A percentile compares a stretch with the other conserved stretches of the same genome.
Conservation (phyloP, 1,140 invertebrate genomes). For the Physella acuta region DNA sequence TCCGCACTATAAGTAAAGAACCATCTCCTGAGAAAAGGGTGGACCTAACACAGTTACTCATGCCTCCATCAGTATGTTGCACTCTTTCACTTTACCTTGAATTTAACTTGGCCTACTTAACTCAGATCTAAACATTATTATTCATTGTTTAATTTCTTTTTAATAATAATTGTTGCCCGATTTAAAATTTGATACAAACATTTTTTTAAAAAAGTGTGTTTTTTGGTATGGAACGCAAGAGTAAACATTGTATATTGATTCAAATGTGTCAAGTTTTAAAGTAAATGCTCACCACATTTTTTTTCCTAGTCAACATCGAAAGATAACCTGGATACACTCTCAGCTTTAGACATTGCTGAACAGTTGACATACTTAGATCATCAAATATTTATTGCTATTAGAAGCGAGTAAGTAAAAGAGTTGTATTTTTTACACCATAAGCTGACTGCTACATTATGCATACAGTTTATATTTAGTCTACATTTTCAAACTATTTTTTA, state of each 20-base stretch:
- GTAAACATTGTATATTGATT: neutral
- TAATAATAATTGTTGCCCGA: too few relatives aligned
- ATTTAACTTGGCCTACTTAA: too few relatives aligned
- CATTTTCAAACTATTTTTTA: neutral
- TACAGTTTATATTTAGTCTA: neutral
- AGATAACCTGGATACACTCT: constrained; percentile 83
- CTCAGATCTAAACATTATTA: too few relatives aligned
- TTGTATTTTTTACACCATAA: neutral
- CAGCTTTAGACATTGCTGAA: constrained; percentile 89
- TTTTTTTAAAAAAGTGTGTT: too few relatives aligned
- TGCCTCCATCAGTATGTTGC: constrained; percentile 70
- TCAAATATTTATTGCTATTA: constrained; percentile 86
- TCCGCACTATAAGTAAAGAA: constrained; percentile 78
- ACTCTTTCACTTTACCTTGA: too few relatives aligned
- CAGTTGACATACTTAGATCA: constrained; percentile 92
- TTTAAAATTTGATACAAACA: too few relatives aligned
- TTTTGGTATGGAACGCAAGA: neutral
- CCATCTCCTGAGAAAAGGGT: constrained; percentile 60
- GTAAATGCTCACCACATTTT: too few relatives aligned
- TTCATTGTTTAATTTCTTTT: too few relatives aligned
- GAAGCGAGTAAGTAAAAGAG: constrained; percentile 78
- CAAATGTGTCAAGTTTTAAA: neutral
- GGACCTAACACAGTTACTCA: constrained; percentile 74
- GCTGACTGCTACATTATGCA: neutral
- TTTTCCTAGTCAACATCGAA: constrained; percentile 71